phyloP scores from a whole-genome alignment of 1,140 invertebrate genomes.

The Ganaspis sp. region DNA sequence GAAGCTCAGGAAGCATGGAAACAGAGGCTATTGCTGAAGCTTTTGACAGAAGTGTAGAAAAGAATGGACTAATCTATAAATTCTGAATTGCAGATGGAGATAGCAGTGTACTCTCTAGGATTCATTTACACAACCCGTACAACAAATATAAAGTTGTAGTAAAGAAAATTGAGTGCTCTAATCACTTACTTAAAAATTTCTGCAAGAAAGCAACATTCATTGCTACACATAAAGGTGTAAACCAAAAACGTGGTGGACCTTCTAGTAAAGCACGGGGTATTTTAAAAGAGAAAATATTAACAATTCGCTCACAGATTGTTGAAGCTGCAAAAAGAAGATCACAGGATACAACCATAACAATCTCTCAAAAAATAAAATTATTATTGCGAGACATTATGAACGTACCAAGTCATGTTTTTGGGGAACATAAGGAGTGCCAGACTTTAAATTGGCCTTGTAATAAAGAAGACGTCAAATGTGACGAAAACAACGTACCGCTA shows the following conservation, averaged over 20 bases:
- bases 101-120: constrained; percentile 63
- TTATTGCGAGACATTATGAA: constrained; percentile 59
- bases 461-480: constrained; percentile 30
- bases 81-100: constrained; percentile 72
- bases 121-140: constrained; percentile 61
- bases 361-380: constrained; percentile 35
- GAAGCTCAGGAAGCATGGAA: constrained; percentile 67
- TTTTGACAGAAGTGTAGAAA: constrained; percentile 64
- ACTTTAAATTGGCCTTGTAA: constrained; percentile 54
- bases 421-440: too few species aligned
- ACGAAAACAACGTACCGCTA: constrained; percentile 49
- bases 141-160: constrained; percentile 50
- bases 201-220: constrained; percentile 47
- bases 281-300: constrained; percentile 43
- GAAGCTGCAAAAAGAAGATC: constrained; percentile 34
- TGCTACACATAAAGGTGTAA: constrained; percentile 30
- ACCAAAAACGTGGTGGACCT: background rate
- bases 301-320: constrained; percentile 44
- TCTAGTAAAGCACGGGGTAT: constrained; percentile 30
- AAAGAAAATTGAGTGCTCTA: constrained; percentile 67
- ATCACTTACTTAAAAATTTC: constrained; percentile 61
- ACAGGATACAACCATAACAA: constrained; percentile 19
- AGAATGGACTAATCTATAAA: constrained; percentile 68
- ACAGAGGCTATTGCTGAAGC: constrained; percentile 66
- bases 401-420: constrained; percentile 65